A percentile compares a stretch with the other conserved stretches of the same genome.
phyloP scores from a whole-genome alignment of 2,888 invertebrate genomes.

The Cerceris rybyensis region DNA sequence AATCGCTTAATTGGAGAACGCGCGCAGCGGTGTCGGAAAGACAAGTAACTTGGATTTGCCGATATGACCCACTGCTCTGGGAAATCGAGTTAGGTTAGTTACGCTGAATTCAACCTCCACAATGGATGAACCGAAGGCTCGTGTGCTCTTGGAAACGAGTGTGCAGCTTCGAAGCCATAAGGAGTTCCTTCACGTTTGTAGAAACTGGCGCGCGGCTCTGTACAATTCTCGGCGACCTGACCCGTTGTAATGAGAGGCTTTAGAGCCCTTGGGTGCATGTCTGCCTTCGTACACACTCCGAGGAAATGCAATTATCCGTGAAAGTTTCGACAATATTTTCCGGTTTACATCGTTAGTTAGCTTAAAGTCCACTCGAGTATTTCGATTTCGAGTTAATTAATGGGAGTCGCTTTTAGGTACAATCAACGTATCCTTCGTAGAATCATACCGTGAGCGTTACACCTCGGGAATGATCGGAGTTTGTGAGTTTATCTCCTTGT shows the following conservation, averaged over 20 bases:
- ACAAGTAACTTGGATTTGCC: slow-evolving; percentile 74
- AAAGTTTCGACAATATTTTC: slow-evolving; percentile 20
- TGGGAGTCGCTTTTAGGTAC: not conserved
- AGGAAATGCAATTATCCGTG: slow-evolving; percentile 38
- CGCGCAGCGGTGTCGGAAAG: slow-evolving; percentile 56
- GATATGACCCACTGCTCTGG: slow-evolving; percentile 72
- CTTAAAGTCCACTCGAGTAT: not conserved
- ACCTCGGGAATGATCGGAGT: too few relatives aligned
- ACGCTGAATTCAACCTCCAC: slow-evolving; percentile 68
- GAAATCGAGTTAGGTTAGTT: slow-evolving; percentile 77
- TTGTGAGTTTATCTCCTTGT: too few relatives aligned
- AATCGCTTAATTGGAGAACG: slow-evolving; percentile 66
- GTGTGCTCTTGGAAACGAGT: slow-evolving; percentile 31
- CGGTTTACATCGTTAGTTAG: slow-evolving; percentile 14
- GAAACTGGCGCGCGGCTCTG: slow-evolving; percentile 9
- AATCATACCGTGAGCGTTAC: too few relatives aligned
- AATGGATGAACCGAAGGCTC: slow-evolving; percentile 52
- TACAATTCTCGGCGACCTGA: slow-evolving; percentile 18
- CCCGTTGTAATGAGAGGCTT: slow-evolving; percentile 46
- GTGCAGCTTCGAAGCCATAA: slow-evolving; percentile 20
- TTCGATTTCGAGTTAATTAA: not conserved
- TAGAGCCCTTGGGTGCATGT: slow-evolving; percentile 10
- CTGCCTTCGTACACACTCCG: slow-evolving; percentile 12
- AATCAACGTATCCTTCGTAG: not conserved
- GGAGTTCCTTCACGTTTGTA: slow-evolving; percentile 45